Evolutionary conservation across 2,797 vertebrate species (phyloP), one percentile per base, ranked within the genome.

Genomic region (Onychomys arenicola): DNA sequence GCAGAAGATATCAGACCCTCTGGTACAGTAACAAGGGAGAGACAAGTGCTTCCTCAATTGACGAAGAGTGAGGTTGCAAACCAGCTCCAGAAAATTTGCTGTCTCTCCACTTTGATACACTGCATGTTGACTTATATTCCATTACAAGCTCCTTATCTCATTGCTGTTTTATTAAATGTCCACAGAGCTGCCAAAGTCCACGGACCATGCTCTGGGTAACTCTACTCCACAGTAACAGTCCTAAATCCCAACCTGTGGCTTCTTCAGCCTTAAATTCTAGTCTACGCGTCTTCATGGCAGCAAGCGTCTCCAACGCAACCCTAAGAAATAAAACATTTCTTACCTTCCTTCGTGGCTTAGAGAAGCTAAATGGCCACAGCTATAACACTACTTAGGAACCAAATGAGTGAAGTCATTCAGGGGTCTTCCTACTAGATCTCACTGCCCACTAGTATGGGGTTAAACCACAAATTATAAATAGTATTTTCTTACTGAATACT

Each of bases 31-130:
- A 94, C 67, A 92, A 37, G 89, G 43, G 12, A 93, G 69, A 92
- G 34, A 52, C 63, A 69, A 69, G 73, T 59, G 61, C 55, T 52
- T 94, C 77, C 37, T 23, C 5, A 94, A 69, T 0, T 83, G 63
- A 97, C 4, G 84, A 43, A 10, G 71, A 94, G 37, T 71, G 57
- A 93, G 76, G 89, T 91, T 78, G 96, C 12, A 90, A 34, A 52
- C 27, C 43, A 71, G 67, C 6, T 80, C 90, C 37, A 89, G 87
- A 94, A 97, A 97, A 92, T 81, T 0, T 90, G 75, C 83, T 76
- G 11, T 90, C 95, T 96, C 94, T 94, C 93, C 40, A 90, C 80
- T 97, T 96, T 94, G 61, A 52, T 95, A 96, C 90, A 96, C 86
- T 32, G 2, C 61, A 6, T 12, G 7, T 4, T 69, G 7, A 90